Evolutionary conservation across 2,888 invertebrate genomes (phyloP).

Genomic region (Andricus curvator): DNA sequence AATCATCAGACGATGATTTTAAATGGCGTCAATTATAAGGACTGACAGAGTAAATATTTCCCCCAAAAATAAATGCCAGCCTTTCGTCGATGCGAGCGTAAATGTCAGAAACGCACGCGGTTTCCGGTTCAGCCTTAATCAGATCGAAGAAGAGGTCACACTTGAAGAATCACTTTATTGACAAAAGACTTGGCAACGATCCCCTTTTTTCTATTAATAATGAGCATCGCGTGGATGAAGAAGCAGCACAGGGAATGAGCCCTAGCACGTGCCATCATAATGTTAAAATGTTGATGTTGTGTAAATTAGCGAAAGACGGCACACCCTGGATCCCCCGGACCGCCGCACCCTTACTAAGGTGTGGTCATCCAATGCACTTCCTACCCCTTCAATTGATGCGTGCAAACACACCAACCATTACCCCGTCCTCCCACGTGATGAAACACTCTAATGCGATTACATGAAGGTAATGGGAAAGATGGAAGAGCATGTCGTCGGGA

Average conservation of each 20-base stretch:
- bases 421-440: slow-evolving; percentile 50
- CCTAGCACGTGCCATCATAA: neutral
- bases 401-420: slow-evolving; percentile 49
- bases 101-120: neutral
- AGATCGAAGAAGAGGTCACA: neutral
- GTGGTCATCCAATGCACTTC: slow-evolving; percentile 49
- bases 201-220: neutral
- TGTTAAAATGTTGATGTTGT: neutral
- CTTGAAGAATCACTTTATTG: neutral
- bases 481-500: slow-evolving; percentile 45
- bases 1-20: too few species aligned
- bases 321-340: slow-evolving; percentile 43
- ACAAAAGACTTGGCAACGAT: neutral
- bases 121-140: neutral
- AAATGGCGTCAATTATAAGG: neutral
- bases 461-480: slow-evolving; percentile 45
- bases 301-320: slow-evolving; percentile 33
- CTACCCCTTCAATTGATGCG: slow-evolving; percentile 47
- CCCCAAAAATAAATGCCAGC: neutral
- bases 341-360: slow-evolving; percentile 49
- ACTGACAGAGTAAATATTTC: neutral
- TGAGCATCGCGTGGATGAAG: slow-evolving; percentile 32
- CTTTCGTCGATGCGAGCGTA: neutral
- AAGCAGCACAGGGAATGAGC: neutral
- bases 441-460: slow-evolving; percentile 51